phyloP scores from a whole-genome alignment of 2,797 vertebrate species.

The Melanotaenia boesemani region DNA sequence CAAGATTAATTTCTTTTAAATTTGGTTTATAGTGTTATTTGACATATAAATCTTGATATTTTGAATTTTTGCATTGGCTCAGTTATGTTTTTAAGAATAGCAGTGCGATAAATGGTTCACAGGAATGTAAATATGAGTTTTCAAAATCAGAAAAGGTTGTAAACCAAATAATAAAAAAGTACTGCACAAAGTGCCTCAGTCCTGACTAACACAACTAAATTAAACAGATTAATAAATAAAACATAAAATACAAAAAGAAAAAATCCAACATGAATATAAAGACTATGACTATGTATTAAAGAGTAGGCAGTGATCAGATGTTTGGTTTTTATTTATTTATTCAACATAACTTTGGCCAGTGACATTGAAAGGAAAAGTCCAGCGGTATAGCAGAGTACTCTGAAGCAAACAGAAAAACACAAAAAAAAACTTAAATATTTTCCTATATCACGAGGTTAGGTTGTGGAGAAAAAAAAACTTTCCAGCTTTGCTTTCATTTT shows the following conservation, averaged over 20 bases:
- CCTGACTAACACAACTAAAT: too few relatives aligned
- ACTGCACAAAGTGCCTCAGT: too few relatives aligned
- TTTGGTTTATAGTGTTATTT: neutral
- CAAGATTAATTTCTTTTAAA: neutral
- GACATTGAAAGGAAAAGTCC: slow-evolving; percentile 26
- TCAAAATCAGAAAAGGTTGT: neutral
- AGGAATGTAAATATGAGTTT: neutral
- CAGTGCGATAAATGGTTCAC: neutral
- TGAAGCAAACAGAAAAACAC: slow-evolving; percentile 15
- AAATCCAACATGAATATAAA: neutral
- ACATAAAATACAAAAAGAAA: too few relatives aligned
- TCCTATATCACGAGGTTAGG: slow-evolving; percentile 1
- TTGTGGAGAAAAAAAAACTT: slow-evolving; percentile 22
- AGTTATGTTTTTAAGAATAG: neutral
- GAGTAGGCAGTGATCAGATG: neutral
- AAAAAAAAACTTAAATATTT: slow-evolving; percentile 23
- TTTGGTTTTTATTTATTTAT: slow-evolving; percentile 43
- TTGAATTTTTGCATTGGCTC: neutral
- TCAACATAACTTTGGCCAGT: slow-evolving; percentile 24
- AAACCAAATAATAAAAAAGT: neutral
- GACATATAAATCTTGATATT: neutral
- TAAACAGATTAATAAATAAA: too few relatives aligned
- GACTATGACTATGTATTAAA: neutral
- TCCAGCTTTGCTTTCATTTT: slow-evolving; percentile 36
- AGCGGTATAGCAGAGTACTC: slow-evolving; percentile 20